Evolutionary conservation across 2,113 vertebrate species (phyloP).

Genomic region (Origma solitaria): DNA sequence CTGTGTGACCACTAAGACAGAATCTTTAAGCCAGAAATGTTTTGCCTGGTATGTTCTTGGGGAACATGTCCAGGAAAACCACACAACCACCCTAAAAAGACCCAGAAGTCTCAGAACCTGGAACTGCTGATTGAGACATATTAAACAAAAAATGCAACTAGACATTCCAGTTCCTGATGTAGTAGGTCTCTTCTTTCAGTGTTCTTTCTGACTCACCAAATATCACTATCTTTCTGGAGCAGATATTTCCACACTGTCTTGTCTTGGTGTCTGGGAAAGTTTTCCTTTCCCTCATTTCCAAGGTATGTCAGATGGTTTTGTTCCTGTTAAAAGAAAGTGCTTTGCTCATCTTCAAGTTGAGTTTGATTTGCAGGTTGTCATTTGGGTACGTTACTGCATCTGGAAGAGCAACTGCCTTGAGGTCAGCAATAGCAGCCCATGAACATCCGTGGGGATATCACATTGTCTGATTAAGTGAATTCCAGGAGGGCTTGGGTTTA

Average conservation of each 20-base stretch:
- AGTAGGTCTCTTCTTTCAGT: neutral
- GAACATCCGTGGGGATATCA: neutral
- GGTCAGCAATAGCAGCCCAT: neutral
- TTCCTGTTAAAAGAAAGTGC: neutral
- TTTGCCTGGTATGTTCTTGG: neutral
- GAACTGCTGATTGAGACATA: neutral
- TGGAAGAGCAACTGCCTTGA: neutral
- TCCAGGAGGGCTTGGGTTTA: neutral
- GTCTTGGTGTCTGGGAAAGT: neutral
- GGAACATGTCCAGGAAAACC: neutral
- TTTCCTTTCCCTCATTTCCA: neutral
- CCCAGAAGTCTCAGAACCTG: neutral
- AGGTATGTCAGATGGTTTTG: neutral
- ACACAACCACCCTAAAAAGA: neutral
- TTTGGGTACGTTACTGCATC: accelerated
- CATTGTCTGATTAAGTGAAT: neutral
- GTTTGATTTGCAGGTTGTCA: neutral
- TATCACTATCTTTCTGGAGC: neutral
- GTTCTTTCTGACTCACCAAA: neutral
- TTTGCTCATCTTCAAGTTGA: neutral
- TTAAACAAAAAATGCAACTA: neutral
- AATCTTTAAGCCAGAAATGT: neutral
- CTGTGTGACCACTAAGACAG: neutral
- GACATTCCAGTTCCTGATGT: neutral
- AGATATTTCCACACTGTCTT: neutral